A percentile compares a stretch with the other conserved stretches of the same genome.
Conservation (phyloP, 2,888 invertebrate species). For the Sympetrum striolatum region DNA sequence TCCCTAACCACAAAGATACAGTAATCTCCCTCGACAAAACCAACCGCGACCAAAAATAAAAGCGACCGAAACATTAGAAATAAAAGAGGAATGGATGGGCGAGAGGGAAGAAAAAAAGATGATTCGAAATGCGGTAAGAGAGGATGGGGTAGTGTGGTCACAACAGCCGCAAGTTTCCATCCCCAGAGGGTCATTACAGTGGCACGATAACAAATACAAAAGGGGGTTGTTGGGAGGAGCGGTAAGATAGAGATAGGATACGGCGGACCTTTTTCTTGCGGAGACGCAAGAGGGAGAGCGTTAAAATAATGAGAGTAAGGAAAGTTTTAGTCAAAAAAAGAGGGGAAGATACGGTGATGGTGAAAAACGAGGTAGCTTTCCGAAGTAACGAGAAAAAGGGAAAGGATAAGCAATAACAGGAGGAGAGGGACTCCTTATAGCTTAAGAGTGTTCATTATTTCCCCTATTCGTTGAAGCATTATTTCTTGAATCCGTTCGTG, state of each 20-base stretch:
- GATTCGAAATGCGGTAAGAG: background rate
- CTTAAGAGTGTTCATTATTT: background rate
- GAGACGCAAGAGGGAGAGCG: background rate
- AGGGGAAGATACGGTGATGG: background rate
- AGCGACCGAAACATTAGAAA: background rate
- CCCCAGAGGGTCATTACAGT: slow-evolving; percentile 7
- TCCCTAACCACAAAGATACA: background rate
- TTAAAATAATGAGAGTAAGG: background rate
- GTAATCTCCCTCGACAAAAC: background rate
- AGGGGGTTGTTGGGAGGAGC: background rate
- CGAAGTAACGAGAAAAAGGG: background rate
- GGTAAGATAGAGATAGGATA: background rate
- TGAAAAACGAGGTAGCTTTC: background rate
- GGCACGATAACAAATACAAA: slow-evolving; percentile 12
- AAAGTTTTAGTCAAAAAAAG: background rate
- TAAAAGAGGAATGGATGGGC: background rate
- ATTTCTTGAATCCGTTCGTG: background rate
- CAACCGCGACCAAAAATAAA: background rate
- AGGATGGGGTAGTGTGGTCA: background rate
- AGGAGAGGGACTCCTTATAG: background rate
- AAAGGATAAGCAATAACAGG: background rate
- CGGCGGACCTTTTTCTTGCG: background rate
- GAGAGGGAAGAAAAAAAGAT: background rate
- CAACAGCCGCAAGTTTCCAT: slow-evolving; percentile 29
- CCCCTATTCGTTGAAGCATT: background rate